Evolutionary conservation across 2,888 invertebrate species (phyloP), one percentile per base, ranked within the genome.

Genomic region (Apamea monoglypha): DNA sequence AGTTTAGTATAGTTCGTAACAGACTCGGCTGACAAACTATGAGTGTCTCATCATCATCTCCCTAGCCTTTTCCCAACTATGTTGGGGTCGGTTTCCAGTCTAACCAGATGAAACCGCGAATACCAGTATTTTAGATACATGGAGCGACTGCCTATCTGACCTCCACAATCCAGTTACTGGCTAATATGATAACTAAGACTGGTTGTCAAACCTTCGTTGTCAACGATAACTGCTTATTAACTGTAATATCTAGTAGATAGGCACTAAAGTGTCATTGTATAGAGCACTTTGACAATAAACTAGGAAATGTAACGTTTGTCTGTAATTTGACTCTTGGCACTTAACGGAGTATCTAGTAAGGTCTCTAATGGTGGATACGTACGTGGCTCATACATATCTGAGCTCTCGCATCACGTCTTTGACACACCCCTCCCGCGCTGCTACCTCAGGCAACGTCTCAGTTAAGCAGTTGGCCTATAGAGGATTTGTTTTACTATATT

Each of bases 401-500:
- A 36, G 36, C 36, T 36, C 36, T 36, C 36, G 36, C 36, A 36
- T 36, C 36, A 36, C 36, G 36, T 36, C 36, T n/a, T n/a, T n/a
- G n/a, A 36, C 36, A 36, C 36, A 36, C 36, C 36, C 36, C 36
- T 36, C 36, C 36, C 36, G 36, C 36, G 2, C 36, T 36, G 36
- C 36, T 36, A 36, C 36, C 36, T 36, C 36, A 36, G 36, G 36
- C 36, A 36, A 36, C 36, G 3, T 36, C 36, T 36, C 36, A 36
- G 36, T 36, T 36, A 36, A 36, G 36, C 36, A 4, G 36, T 36
- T 36, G 36, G 36, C 36, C 36, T 36, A 36, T 36, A 3, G 2
- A 50, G 21, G 21, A 64, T 53, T 53, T 47, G 53, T 69, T 69
- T 64, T 16, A 67, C 10, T 44, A 73, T 80, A 68, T 69, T 74